phyloP scores from a whole-genome alignment of 2,888 invertebrate species.

The Druceiella hillmani region DNA sequence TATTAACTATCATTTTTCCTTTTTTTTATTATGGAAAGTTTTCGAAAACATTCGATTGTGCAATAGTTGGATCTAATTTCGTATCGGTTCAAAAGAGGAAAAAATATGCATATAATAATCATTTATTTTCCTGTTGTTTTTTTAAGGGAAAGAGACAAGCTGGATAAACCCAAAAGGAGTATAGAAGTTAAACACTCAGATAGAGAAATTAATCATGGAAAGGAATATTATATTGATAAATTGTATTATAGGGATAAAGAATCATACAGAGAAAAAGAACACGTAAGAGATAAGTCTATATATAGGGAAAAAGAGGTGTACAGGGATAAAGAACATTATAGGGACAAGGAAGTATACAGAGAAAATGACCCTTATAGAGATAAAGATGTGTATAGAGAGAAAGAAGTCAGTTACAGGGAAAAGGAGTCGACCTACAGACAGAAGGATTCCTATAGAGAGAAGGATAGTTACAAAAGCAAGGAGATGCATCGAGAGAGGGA shows the following conservation, averaged over 20 bases:
- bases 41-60: not conserved
- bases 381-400: conserved; percentile 39
- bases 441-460: conserved; percentile 38
- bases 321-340: conserved; percentile 34
- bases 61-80: no score
- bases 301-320: conserved; percentile 32
- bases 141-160: conserved; percentile 18
- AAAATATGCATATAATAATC: no score
- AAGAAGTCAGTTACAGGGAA: conserved; percentile 33
- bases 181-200: conserved; percentile 30
- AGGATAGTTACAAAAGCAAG: conserved; percentile 32
- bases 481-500: conserved; percentile 20
- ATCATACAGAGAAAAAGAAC: conserved; percentile 35
- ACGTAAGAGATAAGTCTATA: conserved; percentile 8
- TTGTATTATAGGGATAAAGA: conserved; percentile 34
- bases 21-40: not conserved
- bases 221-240: conserved; percentile 11
- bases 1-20: no score
- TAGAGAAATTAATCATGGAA: conserved; percentile 15
- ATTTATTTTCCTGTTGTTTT: not conserved
- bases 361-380: conserved; percentile 31
- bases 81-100: no score
- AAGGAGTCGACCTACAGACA: conserved; percentile 39
- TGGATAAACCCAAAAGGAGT: conserved; percentile 25
- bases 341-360: conserved; percentile 29